A percentile compares a stretch with the other conserved stretches of the same genome.
phyloP scores from a whole-genome alignment of 2,113 vertebrate genomes.

The Tauraco erythrolophus region DNA sequence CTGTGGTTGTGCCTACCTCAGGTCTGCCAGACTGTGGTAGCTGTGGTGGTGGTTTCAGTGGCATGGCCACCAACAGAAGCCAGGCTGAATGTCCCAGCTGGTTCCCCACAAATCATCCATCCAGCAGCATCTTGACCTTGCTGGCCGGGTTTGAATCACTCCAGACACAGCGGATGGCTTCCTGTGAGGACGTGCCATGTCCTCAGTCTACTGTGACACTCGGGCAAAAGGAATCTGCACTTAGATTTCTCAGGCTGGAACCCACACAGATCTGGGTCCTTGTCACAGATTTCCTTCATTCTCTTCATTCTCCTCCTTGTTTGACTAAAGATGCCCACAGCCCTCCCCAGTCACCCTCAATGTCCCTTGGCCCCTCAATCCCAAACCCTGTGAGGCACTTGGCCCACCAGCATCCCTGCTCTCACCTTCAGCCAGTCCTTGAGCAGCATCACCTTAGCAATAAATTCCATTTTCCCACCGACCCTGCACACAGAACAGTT shows the following conservation, averaged over 20 bases:
- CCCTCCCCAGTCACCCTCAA: neutral
- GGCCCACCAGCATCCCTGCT: neutral
- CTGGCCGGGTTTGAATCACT: neutral
- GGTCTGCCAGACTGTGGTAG: too few species aligned
- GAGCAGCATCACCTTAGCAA: neutral
- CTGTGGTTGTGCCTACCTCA: neutral
- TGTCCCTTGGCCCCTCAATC: too few species aligned
- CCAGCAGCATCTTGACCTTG: too few species aligned
- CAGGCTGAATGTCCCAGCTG: neutral
- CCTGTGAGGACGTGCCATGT: fast-evolving
- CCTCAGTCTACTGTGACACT: neutral
- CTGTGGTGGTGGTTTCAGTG: neutral
- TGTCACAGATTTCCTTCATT: neutral
- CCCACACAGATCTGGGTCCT: neutral
- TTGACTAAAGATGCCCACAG: neutral
- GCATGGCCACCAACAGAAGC: neutral
- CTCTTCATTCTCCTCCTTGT: neutral
- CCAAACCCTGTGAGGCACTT: neutral
- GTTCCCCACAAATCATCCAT: neutral
- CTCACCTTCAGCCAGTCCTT: neutral
- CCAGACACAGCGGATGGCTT: neutral
- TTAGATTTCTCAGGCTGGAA: neutral
- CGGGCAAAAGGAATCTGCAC: neutral
- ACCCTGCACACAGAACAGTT: neutral
- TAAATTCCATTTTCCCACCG: neutral